These are phyloP conservation scores for Abrostola triplasia DNA, from an alignment of 2,888 invertebrate species.

Conservation along the genomic window DNA sequence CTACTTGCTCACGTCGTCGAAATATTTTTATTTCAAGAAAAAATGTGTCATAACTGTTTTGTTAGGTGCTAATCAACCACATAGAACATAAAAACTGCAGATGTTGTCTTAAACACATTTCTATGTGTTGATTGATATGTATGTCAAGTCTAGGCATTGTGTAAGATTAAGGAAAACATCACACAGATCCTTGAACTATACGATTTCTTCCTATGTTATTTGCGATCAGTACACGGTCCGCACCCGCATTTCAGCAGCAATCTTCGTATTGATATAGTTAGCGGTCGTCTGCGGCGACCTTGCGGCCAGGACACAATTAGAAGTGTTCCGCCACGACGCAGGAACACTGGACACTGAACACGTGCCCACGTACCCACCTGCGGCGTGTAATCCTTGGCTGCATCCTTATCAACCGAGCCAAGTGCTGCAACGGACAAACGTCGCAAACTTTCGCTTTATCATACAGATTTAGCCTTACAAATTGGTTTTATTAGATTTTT, in stretches of 20 bases:
- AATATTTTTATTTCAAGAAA: no score
- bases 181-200: background rate
- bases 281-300: constrained; percentile 72
- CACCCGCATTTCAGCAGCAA: constrained; percentile 79
- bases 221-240: constrained; percentile 59
- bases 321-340: constrained; percentile 67
- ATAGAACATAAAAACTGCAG: no score
- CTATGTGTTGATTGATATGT: no score
- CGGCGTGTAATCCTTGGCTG: constrained; percentile 61
- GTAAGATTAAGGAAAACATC: background rate
- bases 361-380: constrained; percentile 58
- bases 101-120: no score
- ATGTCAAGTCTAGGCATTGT: no score
- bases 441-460: constrained; percentile 16
- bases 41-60: no score
- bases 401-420: constrained; percentile 64
- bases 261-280: constrained; percentile 82
- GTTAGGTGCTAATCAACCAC: no score
- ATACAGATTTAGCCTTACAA: constrained; percentile 3
- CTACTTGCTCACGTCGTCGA: no score
- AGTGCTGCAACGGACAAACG: constrained; percentile 1
- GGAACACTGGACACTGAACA: constrained; percentile 58
- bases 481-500: constrained; percentile 4
- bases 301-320: constrained; percentile 77
- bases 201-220: constrained; percentile 21